Evolutionary conservation across 2,888 invertebrate species (phyloP).

Genomic region (Serrognathus titanus): DNA sequence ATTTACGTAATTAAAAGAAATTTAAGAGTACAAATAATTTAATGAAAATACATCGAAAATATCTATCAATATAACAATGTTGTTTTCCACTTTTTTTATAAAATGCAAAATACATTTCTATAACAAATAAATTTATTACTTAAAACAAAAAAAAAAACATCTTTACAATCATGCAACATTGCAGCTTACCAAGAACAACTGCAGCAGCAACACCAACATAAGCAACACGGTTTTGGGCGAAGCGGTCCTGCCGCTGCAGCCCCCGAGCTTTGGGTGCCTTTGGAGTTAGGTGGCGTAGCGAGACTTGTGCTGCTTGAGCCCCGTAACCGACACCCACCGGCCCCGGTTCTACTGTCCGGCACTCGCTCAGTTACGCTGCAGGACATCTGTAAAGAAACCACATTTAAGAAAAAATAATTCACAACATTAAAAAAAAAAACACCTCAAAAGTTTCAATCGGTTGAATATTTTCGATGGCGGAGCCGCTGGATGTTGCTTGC

Average conservation of each 20-base stretch:
- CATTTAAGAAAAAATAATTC: not conserved
- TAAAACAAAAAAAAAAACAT: not conserved
- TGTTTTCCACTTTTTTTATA: too few relatives aligned
- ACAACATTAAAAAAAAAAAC: not conserved
- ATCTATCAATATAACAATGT: too few relatives aligned
- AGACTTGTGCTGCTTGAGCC: conserved; percentile 41
- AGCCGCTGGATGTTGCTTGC: too few relatives aligned
- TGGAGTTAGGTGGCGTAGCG: conserved; percentile 44
- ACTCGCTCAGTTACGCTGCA: conserved; percentile 56
- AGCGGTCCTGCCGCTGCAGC: conserved; percentile 38
- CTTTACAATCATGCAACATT: not conserved
- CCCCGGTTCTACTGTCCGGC: conserved; percentile 46
- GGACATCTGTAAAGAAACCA: conserved; percentile 50
- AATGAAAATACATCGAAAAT: too few relatives aligned
- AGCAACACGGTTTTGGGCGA: conserved; percentile 60
- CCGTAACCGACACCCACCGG: conserved; percentile 32
- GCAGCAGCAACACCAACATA: conserved; percentile 70
- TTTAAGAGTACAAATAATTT: too few relatives aligned
- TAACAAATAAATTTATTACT: too few relatives aligned
- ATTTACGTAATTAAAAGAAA: too few relatives aligned
- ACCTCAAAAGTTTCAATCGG: too few relatives aligned
- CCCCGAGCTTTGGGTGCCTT: conserved; percentile 33
- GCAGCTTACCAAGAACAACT: conserved; percentile 63
- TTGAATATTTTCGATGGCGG: too few relatives aligned
- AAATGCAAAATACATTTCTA: too few relatives aligned